These are phyloP conservation scores for Watsonalla binaria DNA, from an alignment of 2,888 invertebrate genomes.

Conservation along the genomic window DNA sequence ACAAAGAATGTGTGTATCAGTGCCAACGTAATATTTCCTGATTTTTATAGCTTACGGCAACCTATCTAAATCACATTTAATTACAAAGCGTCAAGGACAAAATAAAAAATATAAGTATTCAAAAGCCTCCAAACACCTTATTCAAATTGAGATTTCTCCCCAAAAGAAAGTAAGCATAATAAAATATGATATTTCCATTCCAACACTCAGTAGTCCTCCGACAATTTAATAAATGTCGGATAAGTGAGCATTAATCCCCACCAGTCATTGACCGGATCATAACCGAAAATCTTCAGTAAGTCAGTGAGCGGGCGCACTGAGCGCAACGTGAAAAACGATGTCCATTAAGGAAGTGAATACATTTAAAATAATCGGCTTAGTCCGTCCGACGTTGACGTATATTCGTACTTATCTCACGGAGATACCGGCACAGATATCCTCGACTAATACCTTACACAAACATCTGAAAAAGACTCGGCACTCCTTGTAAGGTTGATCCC, in stretches of 20 bases:
- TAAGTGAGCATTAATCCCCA: slow-evolving; percentile 59
- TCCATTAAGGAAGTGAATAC: slow-evolving; percentile 79
- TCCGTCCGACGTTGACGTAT: slow-evolving; percentile 77
- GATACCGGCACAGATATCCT: slow-evolving; percentile 77
- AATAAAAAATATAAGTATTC: too few species aligned
- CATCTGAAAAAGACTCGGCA: slow-evolving; percentile 75
- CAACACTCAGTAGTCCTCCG: slow-evolving; percentile 34
- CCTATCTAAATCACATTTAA: too few species aligned
- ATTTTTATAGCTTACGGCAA: too few species aligned
- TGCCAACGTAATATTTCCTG: too few species aligned
- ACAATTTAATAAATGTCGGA: slow-evolving; percentile 63
- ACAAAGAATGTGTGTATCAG: too few species aligned
- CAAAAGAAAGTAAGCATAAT: background rate
- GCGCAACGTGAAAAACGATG: slow-evolving; percentile 72
- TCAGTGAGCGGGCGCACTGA: slow-evolving; percentile 55
- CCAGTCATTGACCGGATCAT: slow-evolving; percentile 77
- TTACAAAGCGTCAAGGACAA: too few species aligned
- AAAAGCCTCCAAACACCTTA: background rate
- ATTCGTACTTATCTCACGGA: slow-evolving; percentile 77
- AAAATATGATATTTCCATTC: slow-evolving; percentile 27
- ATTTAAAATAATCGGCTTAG: slow-evolving; percentile 80
- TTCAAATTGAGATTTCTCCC: background rate
- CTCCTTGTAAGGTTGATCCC: slow-evolving; percentile 68
- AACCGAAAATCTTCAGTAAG: slow-evolving; percentile 75
- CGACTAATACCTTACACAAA: slow-evolving; percentile 76